A percentile compares a stretch with the other conserved stretches of the same genome.
Conservation (phyloP, 2,797 vertebrate genomes). For the Champsocephalus esox region DNA sequence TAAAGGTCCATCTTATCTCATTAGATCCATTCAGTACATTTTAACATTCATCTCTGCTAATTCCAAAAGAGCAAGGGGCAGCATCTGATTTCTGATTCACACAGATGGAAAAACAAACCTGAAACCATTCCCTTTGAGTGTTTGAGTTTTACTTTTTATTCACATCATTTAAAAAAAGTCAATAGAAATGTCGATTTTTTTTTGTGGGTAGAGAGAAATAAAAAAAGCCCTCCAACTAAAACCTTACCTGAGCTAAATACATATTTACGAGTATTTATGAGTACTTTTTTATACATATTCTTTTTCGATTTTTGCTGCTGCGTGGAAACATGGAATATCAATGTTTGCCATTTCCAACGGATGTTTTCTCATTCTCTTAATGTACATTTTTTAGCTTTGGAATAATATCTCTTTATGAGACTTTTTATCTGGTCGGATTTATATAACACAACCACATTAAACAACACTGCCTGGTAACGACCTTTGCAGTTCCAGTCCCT, state of each 20-base stretch:
- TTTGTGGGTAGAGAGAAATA: not conserved
- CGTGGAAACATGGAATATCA: not conserved
- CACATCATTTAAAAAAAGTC: not conserved
- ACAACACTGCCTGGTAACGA: not conserved
- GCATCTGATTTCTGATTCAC: not conserved
- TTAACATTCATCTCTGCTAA: not conserved
- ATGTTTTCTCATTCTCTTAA: not conserved
- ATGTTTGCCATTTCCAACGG: not conserved
- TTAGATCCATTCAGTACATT: not conserved
- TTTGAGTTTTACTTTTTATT: not conserved
- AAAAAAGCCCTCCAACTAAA: not conserved
- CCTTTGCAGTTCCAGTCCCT: conserved; percentile 41
- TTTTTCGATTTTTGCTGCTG: too few relatives aligned
- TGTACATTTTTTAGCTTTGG: not conserved
- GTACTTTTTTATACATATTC: too few relatives aligned
- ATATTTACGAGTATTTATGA: not conserved
- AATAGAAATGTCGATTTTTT: not conserved
- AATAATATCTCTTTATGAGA: not conserved
- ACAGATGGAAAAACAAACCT: not conserved
- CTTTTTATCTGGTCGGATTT: not conserved
- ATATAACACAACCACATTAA: not conserved
- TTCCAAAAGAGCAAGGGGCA: not conserved
- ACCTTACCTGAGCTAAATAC: not conserved
- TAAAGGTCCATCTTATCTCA: too few relatives aligned
- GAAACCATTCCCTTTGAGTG: not conserved